Base-by-base conservation (phyloP, 37 sponge, comb jelly and placozoan genomes). In the Theonella swinhoei region DNA sequence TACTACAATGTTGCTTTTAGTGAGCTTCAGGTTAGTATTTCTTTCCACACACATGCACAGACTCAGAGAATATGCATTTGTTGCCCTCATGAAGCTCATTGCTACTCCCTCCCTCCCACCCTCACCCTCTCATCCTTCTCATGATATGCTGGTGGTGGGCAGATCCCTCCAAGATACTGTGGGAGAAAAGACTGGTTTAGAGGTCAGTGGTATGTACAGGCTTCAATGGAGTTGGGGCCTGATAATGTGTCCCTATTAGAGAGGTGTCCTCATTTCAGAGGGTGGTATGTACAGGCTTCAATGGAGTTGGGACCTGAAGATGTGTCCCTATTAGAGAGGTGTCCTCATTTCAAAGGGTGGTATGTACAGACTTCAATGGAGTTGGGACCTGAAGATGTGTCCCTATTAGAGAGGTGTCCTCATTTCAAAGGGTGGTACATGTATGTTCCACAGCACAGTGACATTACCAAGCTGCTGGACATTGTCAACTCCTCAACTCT, bases 381-480 rank as follows among this genome's bases (percentile, higher is more conserved):
- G 14, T 47, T 47, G 54, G 54, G 7, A 17, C 14, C 11, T 17
- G 54, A 14, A 47, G 54, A 17, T 47, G 14, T 47, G 7, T 47
- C 11, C 54, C 11, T 68, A 31, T 30, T 70, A 92, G 86, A 61
- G 36, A 14, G n/a, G n/a, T n/a, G n/a, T n/a, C n/a, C n/a, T n/a
- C n/a, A n/a, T n/a, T n/a, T n/a, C n/a, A n/a, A n/a, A n/a, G n/a
- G n/a, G n/a, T n/a, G n/a, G n/a, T n/a, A n/a, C n/a, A n/a, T n/a
- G n/a, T n/a, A n/a, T n/a, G n/a, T n/a, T n/a, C n/a, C n/a, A n/a
- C n/a, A n/a, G n/a, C n/a, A n/a, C n/a, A 88, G 83, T n/a, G 85
- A 83, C 61, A 78, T 94, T 20, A 9, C 42, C 24, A 80, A 90
- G 63, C 70, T 94, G 70, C 58, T 84, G 20, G 59, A 80, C 37